Evolutionary conservation across 1,140 invertebrate species (phyloP).

Genomic region (Drosophila mojavensis): DNA sequence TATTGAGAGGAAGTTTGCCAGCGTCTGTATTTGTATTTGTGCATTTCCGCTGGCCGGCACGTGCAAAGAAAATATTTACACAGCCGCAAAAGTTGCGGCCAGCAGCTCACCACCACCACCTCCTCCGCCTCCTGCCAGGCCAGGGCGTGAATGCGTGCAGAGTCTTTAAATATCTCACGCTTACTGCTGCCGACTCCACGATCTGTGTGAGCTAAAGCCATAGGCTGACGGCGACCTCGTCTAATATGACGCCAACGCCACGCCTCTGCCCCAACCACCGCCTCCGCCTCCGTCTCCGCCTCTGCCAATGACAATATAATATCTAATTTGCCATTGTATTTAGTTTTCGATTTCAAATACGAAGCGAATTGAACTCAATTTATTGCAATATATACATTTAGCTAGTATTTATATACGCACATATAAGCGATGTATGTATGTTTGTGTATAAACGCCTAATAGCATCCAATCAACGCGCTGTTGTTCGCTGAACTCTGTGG

Average conservation of each 20-base stretch:
- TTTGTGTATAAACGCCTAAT: constrained; percentile 35
- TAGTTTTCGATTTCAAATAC: constrained; percentile 41
- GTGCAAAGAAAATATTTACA: constrained; percentile 65
- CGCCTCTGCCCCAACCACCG: constrained; percentile 20
- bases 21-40: constrained; percentile 49
- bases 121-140: background rate
- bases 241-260: constrained; percentile 48
- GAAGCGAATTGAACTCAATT: constrained; percentile 56
- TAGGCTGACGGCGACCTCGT: background rate
- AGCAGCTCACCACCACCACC: background rate
- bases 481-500: constrained; percentile 51
- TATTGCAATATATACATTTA: constrained; percentile 33
- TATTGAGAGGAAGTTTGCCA: constrained; percentile 39
- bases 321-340: constrained; percentile 69
- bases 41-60: constrained; percentile 63
- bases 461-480: constrained; percentile 62
- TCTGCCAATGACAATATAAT: constrained; percentile 41
- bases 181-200: background rate
- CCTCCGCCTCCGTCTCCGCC: constrained; percentile 33
- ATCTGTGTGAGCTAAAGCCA: background rate
- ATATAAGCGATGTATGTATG: constrained; percentile 3
- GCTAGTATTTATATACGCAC: background rate
- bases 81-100: constrained; percentile 33
- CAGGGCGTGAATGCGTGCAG: constrained; percentile 27
- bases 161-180: constrained; percentile 9